Conservation (phyloP, 2,797 vertebrate species). For the Cyprinodon diabolis region DNA sequence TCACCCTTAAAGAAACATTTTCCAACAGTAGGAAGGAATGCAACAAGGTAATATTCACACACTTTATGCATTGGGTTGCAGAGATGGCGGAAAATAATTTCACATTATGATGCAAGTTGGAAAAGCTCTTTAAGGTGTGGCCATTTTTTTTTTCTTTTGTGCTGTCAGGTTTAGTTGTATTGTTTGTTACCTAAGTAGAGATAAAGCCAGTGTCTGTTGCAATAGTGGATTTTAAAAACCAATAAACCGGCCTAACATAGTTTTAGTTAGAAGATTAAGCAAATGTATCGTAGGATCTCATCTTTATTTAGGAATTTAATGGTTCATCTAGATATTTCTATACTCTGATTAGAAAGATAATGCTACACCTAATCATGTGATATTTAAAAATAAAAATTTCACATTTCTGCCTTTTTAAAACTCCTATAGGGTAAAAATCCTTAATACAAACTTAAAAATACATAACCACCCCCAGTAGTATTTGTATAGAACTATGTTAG, state of each 20-base stretch:
- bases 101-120: neutral
- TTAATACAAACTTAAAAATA: neutral
- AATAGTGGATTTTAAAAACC: constrained; percentile 2
- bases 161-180: neutral
- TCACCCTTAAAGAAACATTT: neutral
- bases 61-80: neutral
- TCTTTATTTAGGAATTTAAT: neutral
- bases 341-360: neutral
- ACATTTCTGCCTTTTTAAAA: neutral
- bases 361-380: neutral
- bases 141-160: constrained; percentile 2
- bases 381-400: neutral
- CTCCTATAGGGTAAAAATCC: neutral
- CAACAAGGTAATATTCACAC: constrained; percentile 6
- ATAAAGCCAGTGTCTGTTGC: neutral
- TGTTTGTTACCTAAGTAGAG: neutral
- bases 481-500: neutral
- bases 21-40: constrained; percentile 15
- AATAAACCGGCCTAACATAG: neutral
- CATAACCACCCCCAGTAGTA: neutral
- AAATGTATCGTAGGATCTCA: neutral
- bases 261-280: neutral
- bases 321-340: neutral
- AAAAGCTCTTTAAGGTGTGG: constrained; percentile 1
- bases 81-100: neutral